Base-by-base conservation (phyloP, 2,888 invertebrate genomes). In the Stenichneumon culpator region DNA sequence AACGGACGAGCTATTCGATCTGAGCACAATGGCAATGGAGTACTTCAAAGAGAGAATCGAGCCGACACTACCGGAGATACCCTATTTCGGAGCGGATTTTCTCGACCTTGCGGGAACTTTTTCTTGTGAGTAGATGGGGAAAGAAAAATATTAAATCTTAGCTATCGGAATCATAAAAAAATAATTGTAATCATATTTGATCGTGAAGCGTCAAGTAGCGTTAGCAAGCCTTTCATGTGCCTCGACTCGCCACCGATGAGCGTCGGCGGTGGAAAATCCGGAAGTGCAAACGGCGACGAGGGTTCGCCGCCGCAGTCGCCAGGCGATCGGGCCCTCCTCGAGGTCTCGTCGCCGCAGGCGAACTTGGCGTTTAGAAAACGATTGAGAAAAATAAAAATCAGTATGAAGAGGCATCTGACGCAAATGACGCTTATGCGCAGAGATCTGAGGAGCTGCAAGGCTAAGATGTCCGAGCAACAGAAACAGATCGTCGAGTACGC, bases 21-120 rank as follows among this genome's bases (percentile, higher is more conserved):
- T 99, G 87, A 98, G 98, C 54, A 98, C 98, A 54, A 99, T 99
- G 99, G 99, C 99, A 50, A 98, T 99, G 98, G 99, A 99, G 94
- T 98, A 98, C 94, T 99, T 99, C 94, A 98, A 98, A 94, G 98
- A 99, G 94, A 97, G 97, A 91, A 98, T 99, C 93, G 98, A 98
- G 94, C 98, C 98, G 7, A 96, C 96, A 88, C 95, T 98, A 91
- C 98, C 98, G 52, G 98, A 98, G 94, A 97, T 98, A 87, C 97
- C 97, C 69, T 98, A 97, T 93, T 98, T 98, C 94, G 97, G 97
- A 89, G 96, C 97, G 73, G 97, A 98, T 93, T 97, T 97, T 94
- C 96, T 97, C 91, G 97, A 97, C 93, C 96, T 97, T 88, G 96
- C 96, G 79, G 96, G 96, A 88, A 96, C 96, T 79, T 96, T 96